Base-by-base conservation (phyloP, 2,113 vertebrate genomes). In the Artemisiospiza belli region DNA sequence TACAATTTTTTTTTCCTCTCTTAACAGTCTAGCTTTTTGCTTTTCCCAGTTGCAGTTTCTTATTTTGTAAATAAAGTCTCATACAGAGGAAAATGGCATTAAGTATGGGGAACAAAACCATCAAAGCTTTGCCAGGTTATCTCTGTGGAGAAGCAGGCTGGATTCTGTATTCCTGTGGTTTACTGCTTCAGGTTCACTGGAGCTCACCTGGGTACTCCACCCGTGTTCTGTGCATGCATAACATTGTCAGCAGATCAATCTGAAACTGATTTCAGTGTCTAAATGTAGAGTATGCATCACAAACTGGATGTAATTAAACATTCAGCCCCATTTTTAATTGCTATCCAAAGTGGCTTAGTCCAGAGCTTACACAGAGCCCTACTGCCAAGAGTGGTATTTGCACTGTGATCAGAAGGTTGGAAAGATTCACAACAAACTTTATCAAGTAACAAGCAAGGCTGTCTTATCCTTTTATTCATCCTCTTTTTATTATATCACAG, bases 151-250 rank as follows among this genome's bases (percentile, higher is more conserved):
- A 43, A 73, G 46, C 43, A 58, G 62, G 11, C n/a, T 8, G 30
- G n/a, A 27, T 52, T 39, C 35, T 83, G 33, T 37, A 8, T 54
- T 83, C 3, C 0, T 61, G 30, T 46, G 52, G 6, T 15, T 87
- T 73, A 10, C 66, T 73, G 14, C 78, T 51, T 73, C 62, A 49
- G 9, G 9, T 25, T 78, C 15, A 4, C 31, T 90, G 87, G 62
- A 79, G 54, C 67, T 72, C 28, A 51, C 47, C 18, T 52, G 41
- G 39, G 12, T 37, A n/a, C 30, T 39, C 35, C 27, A 16, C 33
- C 17, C 0, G 5, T 78, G 35, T 66, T 87, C 49, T 55, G 25
- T 31, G 15, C 0, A 0, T 31, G 6, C 0, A 0, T 44, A 37
- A 35, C 21, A 1, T 37, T 51, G n/a, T 35, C 7, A 2, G 4